Percentiles rank a stretch among this genome's conserved stretches.
Evolutionary conservation across 2,888 invertebrate species (phyloP).

Genomic region (Teinopalpus imperialis): DNA sequence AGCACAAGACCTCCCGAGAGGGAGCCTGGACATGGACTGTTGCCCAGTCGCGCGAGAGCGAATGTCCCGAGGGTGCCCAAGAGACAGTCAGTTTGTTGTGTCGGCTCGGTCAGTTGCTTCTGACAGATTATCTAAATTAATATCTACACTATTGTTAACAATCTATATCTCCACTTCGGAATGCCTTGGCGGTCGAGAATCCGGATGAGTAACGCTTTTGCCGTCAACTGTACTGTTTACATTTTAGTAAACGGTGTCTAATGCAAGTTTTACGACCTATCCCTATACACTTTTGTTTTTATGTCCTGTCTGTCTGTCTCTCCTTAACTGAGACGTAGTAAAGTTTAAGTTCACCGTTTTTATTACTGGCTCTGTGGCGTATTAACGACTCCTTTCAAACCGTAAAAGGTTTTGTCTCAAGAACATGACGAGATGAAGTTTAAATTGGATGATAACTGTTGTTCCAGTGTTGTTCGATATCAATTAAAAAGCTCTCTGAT

Average conservation of each 20-base stretch:
- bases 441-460: constrained; percentile 17
- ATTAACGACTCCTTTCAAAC: constrained; percentile 22
- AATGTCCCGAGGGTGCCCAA: no score
- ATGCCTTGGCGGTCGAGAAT: no score
- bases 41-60: no score
- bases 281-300: constrained; percentile 46
- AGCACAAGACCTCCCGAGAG: no score
- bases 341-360: constrained; percentile 40
- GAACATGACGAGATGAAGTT: constrained; percentile 4
- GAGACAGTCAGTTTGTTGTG: no score
- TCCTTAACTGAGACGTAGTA: constrained; percentile 38
- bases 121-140: no score
- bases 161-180: no score
- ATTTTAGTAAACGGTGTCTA: constrained; percentile 42
- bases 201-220: constrained; percentile 16
- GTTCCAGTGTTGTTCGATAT: not conserved
- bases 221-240: constrained; percentile 37
- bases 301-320: constrained; percentile 35
- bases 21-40: no score
- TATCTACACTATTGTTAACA: no score
- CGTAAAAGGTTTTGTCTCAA: constrained; percentile 26
- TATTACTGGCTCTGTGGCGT: constrained; percentile 30
- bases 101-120: no score
- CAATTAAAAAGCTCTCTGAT: constrained; percentile 4
- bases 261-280: constrained; percentile 50